Evolutionary conservation across 2,888 invertebrate genomes (phyloP), one percentile per base, ranked within the genome.

Genomic region (Zonitis immaculata): DNA sequence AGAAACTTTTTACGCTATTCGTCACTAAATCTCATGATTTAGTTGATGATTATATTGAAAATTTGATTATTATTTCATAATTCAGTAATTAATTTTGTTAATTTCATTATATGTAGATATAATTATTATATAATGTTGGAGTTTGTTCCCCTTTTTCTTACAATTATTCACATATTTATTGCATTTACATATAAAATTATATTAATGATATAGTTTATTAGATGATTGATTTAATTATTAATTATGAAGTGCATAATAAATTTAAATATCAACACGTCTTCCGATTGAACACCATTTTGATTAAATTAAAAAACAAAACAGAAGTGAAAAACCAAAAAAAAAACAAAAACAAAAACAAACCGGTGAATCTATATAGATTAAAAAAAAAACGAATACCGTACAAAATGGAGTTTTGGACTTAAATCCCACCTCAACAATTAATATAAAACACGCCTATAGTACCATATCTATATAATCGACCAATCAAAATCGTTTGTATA

Each of bases 341-440:
- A 39, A 6, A 18, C 11, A 6, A 20, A 39, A n/a, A n/a, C n/a
- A n/a, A n/a, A n/a, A n/a, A n/a, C n/a, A n/a, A n/a, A n/a, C n/a
- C n/a, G n/a, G n/a, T n/a, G n/a, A 35, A 35, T 35, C 35, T 35
- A 35, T 35, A 35, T 16, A 18, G n/a, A n/a, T n/a, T n/a, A n/a
- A 35, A 16, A 18, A 47, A 55, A 65, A 56, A 65, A 62, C 58
- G 64, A 22, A 62, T 46, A 50, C 51, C 56, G 60, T 59, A 64
- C 65, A 65, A 65, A 65, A 65, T 65, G 65, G 65, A 64, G 65
- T 54, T 60, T 55, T 44, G 44, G 44, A 49, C 20, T 47, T 45
- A 53, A 56, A 55, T 53, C 51, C 59, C 57, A 52, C 61, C 62
- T 57, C 52, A 35, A n/a, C 56, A 52, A 57, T 60, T 58, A 54